Evolutionary conservation across 2,113 vertebrate genomes (phyloP).

Genomic region (Pteropus alecto): DNA sequence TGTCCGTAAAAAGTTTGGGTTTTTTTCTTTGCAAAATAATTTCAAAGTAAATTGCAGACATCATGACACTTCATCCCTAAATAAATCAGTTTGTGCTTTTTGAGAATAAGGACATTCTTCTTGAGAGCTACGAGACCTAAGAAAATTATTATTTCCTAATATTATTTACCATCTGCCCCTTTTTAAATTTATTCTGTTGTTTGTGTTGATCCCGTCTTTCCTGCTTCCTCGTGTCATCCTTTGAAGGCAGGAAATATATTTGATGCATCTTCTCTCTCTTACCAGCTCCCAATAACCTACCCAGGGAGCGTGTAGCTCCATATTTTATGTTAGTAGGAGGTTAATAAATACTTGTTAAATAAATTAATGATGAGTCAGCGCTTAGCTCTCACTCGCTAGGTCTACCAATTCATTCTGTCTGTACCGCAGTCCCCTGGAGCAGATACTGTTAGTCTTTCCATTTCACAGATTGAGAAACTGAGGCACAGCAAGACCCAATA

Average conservation of each 20-base stretch:
- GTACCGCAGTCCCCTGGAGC: neutral
- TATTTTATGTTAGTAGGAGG: neutral
- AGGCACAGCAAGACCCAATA: neutral
- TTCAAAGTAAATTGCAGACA: neutral
- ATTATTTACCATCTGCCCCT: neutral
- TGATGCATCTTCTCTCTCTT: neutral
- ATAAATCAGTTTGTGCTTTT: neutral
- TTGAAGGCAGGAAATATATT: neutral
- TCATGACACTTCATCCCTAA: neutral
- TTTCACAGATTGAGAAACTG: neutral
- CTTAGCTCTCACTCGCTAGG: neutral
- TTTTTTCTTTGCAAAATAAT: neutral
- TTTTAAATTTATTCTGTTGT: neutral
- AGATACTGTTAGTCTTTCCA: neutral
- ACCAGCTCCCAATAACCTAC: neutral
- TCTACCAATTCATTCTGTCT: neutral
- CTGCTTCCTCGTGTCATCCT: neutral
- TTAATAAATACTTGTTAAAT: neutral
- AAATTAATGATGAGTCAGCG: neutral
- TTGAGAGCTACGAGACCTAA: neutral
- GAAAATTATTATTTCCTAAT: neutral
- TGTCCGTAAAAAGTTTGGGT: neutral
- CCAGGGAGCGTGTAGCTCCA: accelerated
- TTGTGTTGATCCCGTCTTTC: neutral
- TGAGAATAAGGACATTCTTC: neutral